These are phyloP conservation scores for Stigmatopora argus DNA, from an alignment of 2,113 vertebrate genomes.

Conservation along the genomic window DNA sequence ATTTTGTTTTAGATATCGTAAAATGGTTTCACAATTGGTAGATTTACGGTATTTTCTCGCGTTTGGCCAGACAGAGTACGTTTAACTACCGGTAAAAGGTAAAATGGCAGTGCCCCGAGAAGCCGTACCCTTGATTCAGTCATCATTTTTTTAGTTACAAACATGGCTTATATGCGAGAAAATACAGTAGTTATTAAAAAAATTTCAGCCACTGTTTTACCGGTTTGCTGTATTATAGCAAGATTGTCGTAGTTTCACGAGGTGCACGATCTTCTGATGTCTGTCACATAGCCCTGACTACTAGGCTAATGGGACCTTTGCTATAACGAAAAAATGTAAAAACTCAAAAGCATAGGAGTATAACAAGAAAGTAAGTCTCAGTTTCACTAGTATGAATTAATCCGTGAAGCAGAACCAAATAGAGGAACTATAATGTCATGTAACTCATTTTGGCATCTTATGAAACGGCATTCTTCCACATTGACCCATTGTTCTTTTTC, in stretches of 20 bases:
- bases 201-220: not conserved
- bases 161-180: too few species aligned
- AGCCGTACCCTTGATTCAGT: too few species aligned
- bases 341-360: not conserved
- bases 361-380: conserved; percentile 41
- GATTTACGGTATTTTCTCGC: too few species aligned
- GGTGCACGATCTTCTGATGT: not conserved
- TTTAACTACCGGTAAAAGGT: too few species aligned
- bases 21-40: too few species aligned
- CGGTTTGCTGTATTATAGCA: not conserved
- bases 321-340: not conserved
- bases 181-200: too few species aligned
- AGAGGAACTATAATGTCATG: conserved; percentile 64
- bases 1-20: too few species aligned
- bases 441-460: conserved; percentile 65
- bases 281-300: not conserved
- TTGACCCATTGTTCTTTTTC: conserved; percentile 61
- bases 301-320: not conserved
- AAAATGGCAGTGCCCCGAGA: too few species aligned
- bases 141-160: too few species aligned
- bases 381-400: conserved; percentile 68
- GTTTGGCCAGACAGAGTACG: too few species aligned
- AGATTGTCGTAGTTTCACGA: not conserved
- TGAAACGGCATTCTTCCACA: conserved; percentile 66
- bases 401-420: conserved; percentile 67